phyloP scores from a whole-genome alignment of 2,888 invertebrate genomes.

The Lasioglossum calceatum region DNA sequence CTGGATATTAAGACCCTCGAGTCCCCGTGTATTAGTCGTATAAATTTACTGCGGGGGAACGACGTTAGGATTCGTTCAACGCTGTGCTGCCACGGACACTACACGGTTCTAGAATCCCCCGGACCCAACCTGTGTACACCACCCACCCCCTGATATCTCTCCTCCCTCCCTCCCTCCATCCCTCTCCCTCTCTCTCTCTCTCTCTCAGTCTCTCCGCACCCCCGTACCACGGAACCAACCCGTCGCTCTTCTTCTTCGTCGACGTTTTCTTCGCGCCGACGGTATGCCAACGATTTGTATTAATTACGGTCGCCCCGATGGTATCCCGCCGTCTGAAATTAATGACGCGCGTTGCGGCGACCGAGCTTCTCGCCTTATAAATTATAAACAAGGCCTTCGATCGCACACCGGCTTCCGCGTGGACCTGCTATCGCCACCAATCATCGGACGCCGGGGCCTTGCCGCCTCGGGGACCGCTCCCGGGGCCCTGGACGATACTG shows the following conservation, averaged over 20 bases:
- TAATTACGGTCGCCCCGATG: slow-evolving; percentile 63
- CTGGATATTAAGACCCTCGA: slow-evolving; percentile 79
- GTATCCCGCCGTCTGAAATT: slow-evolving; percentile 56
- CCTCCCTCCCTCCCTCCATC: neutral
- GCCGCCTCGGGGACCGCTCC: neutral
- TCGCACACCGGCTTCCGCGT: slow-evolving; percentile 16
- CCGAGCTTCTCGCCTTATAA: slow-evolving; percentile 19
- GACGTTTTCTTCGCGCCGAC: slow-evolving; percentile 51
- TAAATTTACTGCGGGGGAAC: slow-evolving; percentile 78
- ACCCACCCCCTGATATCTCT: neutral
- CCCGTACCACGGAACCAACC: slow-evolving; percentile 15
- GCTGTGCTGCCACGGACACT: slow-evolving; percentile 45
- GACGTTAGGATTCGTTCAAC: slow-evolving; percentile 70
- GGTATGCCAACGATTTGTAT: slow-evolving; percentile 63
- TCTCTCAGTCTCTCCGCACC: neutral
- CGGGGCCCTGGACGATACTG: neutral
- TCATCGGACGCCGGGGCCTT: neutral
- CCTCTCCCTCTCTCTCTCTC: neutral
- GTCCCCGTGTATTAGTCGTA: slow-evolving; percentile 79
- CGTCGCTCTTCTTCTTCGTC: slow-evolving; percentile 11
- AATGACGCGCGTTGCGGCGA: slow-evolving; percentile 45
- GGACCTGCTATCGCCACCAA: neutral
- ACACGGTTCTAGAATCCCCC: slow-evolving; percentile 25
- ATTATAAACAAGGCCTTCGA: slow-evolving; percentile 14
- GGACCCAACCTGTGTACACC: neutral